Base-by-base conservation (phyloP, 2,888 invertebrate species). In the Agonopterix alstromeriana region DNA sequence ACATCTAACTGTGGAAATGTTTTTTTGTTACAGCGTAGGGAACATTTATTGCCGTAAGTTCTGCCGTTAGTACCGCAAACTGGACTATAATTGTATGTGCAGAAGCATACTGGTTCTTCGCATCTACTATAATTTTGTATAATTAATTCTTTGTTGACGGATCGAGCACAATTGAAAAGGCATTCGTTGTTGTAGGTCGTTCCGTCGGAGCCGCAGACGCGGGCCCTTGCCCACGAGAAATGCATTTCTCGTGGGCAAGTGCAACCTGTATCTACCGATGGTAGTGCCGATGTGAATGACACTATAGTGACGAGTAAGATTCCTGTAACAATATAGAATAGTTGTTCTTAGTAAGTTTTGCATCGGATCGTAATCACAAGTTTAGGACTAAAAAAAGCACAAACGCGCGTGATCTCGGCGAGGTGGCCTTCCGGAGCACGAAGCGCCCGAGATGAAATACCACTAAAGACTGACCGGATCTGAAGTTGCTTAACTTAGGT, bases 191-290 rank as follows among this genome's bases (percentile, higher is more conserved):
- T 82, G 80, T 95, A 95, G 0, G 93, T 94, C 47, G 89, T 79
- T 1, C 93, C 93, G 75, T 95, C 93, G 42, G 93, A 91, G 38
- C 94, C 94, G 76, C 95, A 95, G 7, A 94, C 92, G 5, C 91
- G 90, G 0, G 70, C 27, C n/a, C n/a, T n/a, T n/a, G n/a, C n/a
- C n/a, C n/a, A n/a, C n/a, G n/a, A n/a, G n/a, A n/a, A n/a, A n/a
- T n/a, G n/a, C 47, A 60, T 53, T 55, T 67, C 58, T 44, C 62
- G 52, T 0, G 72, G 61, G 60, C 82, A 83, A 0, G 59, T 58
- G 59, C 82, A 82, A 1, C 5, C 5, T 5, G 27, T 27, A 27
- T 5, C 27, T 27, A 27, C 7, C 0, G 73, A 63, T 0, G 73
- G 67, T 3, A 62, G 49, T 0, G 72, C 69, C n/a, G 65, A 42